A percentile compares a stretch with the other conserved stretches of the same genome.
Evolutionary conservation across 2,113 vertebrate species (phyloP).

Genomic region (Rhea americana): DNA sequence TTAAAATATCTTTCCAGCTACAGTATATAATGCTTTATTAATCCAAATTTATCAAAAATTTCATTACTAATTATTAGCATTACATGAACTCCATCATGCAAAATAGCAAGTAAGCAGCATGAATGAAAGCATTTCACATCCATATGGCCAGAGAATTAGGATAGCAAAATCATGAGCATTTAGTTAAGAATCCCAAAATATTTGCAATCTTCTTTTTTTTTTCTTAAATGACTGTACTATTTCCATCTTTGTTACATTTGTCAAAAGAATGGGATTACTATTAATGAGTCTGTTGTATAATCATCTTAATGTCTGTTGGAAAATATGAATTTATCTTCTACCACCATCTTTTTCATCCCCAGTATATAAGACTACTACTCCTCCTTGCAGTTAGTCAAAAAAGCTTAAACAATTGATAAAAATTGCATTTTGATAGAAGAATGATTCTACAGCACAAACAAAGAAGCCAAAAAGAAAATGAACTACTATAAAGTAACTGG

Average conservation of each 20-base stretch:
- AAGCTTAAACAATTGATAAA: background rate
- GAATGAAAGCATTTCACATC: background rate
- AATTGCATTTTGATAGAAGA: background rate
- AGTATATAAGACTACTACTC: background rate
- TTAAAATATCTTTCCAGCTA: background rate
- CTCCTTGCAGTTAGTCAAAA: background rate
- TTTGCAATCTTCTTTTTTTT: background rate
- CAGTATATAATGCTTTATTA: background rate
- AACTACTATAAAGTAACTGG: background rate
- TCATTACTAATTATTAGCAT: background rate
- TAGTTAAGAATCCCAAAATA: background rate
- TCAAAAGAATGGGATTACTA: background rate
- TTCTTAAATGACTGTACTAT: background rate
- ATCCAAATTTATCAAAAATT: background rate
- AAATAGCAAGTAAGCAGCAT: background rate
- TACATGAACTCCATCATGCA: background rate
- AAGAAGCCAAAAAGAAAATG: background rate
- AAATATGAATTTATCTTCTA: background rate
- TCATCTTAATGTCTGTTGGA: background rate
- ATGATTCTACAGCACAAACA: background rate
- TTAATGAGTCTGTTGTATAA: background rate
- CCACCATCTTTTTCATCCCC: background rate
- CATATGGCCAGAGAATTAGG: background rate
- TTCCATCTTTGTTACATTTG: background rate
- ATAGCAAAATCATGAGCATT: background rate